A percentile compares a stretch with the other conserved stretches of the same genome.
These are phyloP conservation scores for Tetramorium parvispinum DNA, from an alignment of 1,140 invertebrate genomes.

Conservation along the genomic window DNA sequence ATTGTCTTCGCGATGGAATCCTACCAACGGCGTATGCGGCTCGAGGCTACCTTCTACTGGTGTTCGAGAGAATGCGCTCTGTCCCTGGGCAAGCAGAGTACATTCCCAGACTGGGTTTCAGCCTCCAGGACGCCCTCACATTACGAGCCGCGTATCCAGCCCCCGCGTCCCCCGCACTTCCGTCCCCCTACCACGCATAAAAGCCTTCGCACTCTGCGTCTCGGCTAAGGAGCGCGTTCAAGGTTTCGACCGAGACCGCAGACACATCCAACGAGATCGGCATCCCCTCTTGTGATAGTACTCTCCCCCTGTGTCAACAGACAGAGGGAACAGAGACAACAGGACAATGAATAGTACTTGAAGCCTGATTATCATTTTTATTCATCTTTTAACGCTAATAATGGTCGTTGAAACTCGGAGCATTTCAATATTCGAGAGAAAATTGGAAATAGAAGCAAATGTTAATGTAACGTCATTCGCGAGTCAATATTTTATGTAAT, in stretches of 20 bases:
- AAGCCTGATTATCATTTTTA: constrained; percentile 17
- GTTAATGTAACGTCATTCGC: neutral
- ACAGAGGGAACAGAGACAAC: constrained; percentile 25
- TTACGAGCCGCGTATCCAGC: constrained; percentile 59
- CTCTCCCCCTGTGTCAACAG: constrained; percentile 15
- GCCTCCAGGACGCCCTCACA: constrained; percentile 82
- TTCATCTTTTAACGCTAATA: neutral
- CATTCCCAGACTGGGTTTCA: constrained; percentile 83
- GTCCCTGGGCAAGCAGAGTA: constrained; percentile 79
- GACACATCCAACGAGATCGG: constrained; percentile 62
- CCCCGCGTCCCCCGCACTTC: constrained; percentile 67
- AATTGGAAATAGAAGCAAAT: neutral
- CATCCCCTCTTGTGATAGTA: constrained; percentile 57
- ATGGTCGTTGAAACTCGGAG: too few species aligned
- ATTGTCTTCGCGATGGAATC: constrained; percentile 67
- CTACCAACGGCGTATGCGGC: constrained; percentile 49
- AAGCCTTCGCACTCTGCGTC: constrained; percentile 41
- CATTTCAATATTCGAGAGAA: neutral
- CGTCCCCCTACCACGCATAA: constrained; percentile 60
- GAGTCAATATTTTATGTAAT: neutral
- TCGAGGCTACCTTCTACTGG: constrained; percentile 48
- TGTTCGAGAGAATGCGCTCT: constrained; percentile 66
- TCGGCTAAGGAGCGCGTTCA: constrained; percentile 80
- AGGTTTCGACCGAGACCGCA: constrained; percentile 83
- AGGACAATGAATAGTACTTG: constrained; percentile 48